Conservation (phyloP, 2,797 vertebrate genomes). For the Tamandua tetradactyla region DNA sequence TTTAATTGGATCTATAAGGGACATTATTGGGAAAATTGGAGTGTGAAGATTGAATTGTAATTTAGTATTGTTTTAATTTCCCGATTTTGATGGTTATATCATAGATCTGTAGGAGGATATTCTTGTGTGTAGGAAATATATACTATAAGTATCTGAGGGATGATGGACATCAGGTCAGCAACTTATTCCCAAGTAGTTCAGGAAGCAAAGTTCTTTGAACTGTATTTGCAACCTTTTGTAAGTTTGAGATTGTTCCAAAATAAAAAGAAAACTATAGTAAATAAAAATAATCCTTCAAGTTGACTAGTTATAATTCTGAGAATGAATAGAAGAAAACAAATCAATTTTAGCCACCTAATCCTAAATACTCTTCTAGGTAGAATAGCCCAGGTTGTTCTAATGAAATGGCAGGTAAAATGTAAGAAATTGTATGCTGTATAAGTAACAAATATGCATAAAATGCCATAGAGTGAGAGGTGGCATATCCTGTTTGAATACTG, state of each 20-base stretch:
- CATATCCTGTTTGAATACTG: not conserved
- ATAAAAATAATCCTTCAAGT: not conserved
- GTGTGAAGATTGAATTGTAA: not conserved
- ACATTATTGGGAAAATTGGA: not conserved
- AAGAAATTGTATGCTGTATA: not conserved
- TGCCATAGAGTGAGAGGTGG: not conserved
- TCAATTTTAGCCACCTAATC: not conserved
- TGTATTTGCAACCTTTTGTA: slow-evolving; percentile 5
- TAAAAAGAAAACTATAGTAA: not conserved
- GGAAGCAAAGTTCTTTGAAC: not conserved
- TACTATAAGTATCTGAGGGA: not conserved
- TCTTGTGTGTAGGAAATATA: not conserved
- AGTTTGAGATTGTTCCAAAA: not conserved
- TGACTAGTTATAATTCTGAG: not conserved
- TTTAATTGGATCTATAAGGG: not conserved
- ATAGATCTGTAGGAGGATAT: not conserved
- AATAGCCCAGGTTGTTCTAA: not conserved
- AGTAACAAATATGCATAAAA: not conserved
- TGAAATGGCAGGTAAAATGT: not conserved
- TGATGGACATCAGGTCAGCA: not conserved
- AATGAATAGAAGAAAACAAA: slow-evolving; percentile 22
- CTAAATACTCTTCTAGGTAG: not conserved
- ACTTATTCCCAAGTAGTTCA: not conserved
- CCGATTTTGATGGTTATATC: not conserved
- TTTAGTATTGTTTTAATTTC: not conserved